Evolutionary conservation across 2,888 invertebrate genomes (phyloP), one percentile per base, ranked within the genome.

Genomic region (Oscheius onirici): DNA sequence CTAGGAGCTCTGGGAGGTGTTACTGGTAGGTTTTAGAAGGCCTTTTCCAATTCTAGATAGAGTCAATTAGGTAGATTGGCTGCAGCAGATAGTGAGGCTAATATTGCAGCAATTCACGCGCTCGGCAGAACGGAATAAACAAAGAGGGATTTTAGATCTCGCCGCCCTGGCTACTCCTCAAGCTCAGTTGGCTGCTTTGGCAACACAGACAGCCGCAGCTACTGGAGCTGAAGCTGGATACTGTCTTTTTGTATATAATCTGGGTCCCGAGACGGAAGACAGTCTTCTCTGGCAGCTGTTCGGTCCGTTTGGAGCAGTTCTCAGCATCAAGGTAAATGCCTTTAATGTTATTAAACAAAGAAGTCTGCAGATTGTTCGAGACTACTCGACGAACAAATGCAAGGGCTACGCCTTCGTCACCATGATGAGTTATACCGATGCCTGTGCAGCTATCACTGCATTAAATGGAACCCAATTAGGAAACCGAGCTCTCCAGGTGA

Each of bases 361-460:
- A 20, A 44, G 6, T 20, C 70, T 80, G n/a, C 74, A 86, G 86
- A 67, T 96, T 86, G 94, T 95, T 88, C 92, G 95, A 88, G 95
- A 96, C 91, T 92, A 94, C 86, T 93, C 94, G 88, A 95, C 95
- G 82, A 95, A 95, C 91, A 96, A 96, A 90, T 96, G 96, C 91
- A 96, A 95, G 91, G 97, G 97, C 79, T 97, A 95, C 90, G 97
- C 95, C 83, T 96, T 96, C 90, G 95, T 97, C 84, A 95, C 95
- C 80, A 97, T 97, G 96, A 95, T 95, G 88, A 95, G 95, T 90
- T 96, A 97, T 89, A 95, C 96, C 88, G 96, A 97, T 90, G 95
- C 96, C 74, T 92, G 95, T 79, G 93, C 95, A 86, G 96, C 97
- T 84, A 96, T 96, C 88, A 94, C 95, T 90, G 94, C 94, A 80